phyloP scores from a whole-genome alignment of 2,113 vertebrate species.

The Perca schrenkii region DNA sequence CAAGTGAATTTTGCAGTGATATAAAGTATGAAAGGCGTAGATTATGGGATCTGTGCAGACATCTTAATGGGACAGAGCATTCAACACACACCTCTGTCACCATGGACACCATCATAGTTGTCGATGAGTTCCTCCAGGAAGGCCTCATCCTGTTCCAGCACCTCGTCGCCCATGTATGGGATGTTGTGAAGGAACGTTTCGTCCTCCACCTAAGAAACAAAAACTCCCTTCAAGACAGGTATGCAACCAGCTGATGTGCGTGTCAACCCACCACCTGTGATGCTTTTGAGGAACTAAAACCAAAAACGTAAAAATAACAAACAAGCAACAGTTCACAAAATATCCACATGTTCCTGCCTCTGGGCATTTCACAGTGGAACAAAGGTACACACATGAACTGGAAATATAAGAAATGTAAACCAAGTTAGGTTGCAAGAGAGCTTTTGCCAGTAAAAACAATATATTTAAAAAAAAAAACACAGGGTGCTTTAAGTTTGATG shows the following conservation, averaged over 20 bases:
- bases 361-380: neutral
- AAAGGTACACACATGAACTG: neutral
- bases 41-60: neutral
- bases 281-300: neutral
- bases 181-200: slow-evolving; percentile 98
- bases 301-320: neutral
- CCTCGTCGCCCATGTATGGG: slow-evolving; percentile 98
- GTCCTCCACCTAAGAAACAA: slow-evolving; percentile 91
- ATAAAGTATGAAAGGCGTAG: neutral
- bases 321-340: neutral
- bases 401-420: neutral
- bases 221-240: slow-evolving; percentile 13
- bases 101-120: slow-evolving; percentile 98
- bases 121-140: slow-evolving; percentile 98
- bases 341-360: neutral
- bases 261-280: neutral
- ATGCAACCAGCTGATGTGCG: neutral
- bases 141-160: slow-evolving; percentile 97
- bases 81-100: slow-evolving; percentile 91
- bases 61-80: neutral
- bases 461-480: neutral
- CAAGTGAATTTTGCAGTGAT: neutral
- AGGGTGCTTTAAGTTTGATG: neutral
- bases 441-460: neutral
- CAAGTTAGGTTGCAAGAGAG: neutral